Percentiles rank a stretch among this genome's conserved stretches.
phyloP scores from a whole-genome alignment of 2,888 invertebrate species.

The Dione juno region DNA sequence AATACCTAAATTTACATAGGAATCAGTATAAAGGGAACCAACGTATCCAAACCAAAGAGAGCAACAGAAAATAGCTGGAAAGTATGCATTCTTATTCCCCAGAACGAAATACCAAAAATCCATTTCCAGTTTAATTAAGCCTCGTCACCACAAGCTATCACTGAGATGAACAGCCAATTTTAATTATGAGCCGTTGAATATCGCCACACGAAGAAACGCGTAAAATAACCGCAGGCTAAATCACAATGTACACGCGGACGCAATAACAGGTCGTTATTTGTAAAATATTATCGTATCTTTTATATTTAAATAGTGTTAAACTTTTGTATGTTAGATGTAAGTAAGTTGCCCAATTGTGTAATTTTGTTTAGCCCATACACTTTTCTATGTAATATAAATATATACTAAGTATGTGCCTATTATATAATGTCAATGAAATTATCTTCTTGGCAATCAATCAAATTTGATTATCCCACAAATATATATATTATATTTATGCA shows the following conservation, averaged over 20 bases:
- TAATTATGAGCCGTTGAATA: constrained; percentile 59
- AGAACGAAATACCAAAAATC: constrained; percentile 27
- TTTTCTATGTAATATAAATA: too few species aligned
- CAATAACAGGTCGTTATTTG: background rate
- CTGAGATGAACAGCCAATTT: constrained; percentile 53
- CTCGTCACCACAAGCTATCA: constrained; percentile 45
- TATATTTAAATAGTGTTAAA: background rate
- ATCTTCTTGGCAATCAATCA: too few species aligned
- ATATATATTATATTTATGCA: too few species aligned
- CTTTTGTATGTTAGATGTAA: background rate
- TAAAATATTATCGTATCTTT: background rate
- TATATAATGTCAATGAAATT: too few species aligned
- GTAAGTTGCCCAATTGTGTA: too few species aligned
- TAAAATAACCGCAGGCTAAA: constrained; percentile 64
- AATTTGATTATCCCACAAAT: too few species aligned
- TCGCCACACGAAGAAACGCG: constrained; percentile 49
- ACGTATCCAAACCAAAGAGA: background rate
- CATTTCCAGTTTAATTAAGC: constrained; percentile 42
- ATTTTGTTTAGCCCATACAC: too few species aligned
- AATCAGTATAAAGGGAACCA: background rate
- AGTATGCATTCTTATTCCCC: background rate
- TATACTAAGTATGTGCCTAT: too few species aligned
- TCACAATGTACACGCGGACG: constrained; percentile 42
- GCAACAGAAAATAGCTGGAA: background rate
- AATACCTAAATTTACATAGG: too few species aligned